Evolutionary conservation across 2,888 invertebrate genomes (phyloP).

Genomic region (Anthophora plumipes): DNA sequence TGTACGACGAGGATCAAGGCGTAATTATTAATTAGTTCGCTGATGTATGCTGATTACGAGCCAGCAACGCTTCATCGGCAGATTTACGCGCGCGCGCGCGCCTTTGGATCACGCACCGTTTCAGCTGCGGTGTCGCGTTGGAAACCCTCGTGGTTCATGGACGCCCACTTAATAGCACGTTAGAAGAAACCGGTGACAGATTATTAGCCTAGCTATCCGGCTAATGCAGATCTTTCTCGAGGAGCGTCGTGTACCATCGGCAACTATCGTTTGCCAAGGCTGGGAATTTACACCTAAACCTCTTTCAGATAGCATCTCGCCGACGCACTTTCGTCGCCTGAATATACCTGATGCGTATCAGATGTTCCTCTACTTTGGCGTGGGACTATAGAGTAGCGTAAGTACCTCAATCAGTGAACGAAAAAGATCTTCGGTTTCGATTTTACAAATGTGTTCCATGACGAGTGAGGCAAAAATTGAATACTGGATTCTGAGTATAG

Average conservation of each 20-base stretch:
- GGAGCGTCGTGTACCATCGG: slow-evolving; percentile 24
- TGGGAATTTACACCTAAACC: slow-evolving; percentile 66
- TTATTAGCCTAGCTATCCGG: slow-evolving; percentile 59
- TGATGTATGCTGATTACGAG: slow-evolving; percentile 40
- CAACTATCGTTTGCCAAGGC: slow-evolving; percentile 35
- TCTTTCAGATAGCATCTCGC: slow-evolving; percentile 69
- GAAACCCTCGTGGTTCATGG: slow-evolving; percentile 22
- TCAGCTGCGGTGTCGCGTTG: slow-evolving; percentile 2
- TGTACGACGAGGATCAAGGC: neutral
- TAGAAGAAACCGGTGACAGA: slow-evolving; percentile 63
- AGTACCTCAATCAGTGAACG: too few relatives aligned
- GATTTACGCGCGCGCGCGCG: slow-evolving; percentile 16
- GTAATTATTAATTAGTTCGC: slow-evolving; percentile 37
- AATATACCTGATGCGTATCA: slow-evolving; percentile 50
- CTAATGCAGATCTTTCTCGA: slow-evolving; percentile 64
- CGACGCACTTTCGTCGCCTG: slow-evolving; percentile 64
- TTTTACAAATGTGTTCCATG: too few relatives aligned
- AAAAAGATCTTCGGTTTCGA: neutral
- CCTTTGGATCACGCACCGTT: neutral
- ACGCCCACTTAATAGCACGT: slow-evolving; percentile 65
- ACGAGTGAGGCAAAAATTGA: too few relatives aligned
- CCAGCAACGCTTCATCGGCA: neutral
- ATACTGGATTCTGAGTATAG: too few relatives aligned
- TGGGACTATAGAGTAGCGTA: slow-evolving; percentile 19
- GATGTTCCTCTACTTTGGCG: slow-evolving; percentile 29